phyloP scores from a whole-genome alignment of 2,113 vertebrate genomes.

The Antigone vipio region DNA sequence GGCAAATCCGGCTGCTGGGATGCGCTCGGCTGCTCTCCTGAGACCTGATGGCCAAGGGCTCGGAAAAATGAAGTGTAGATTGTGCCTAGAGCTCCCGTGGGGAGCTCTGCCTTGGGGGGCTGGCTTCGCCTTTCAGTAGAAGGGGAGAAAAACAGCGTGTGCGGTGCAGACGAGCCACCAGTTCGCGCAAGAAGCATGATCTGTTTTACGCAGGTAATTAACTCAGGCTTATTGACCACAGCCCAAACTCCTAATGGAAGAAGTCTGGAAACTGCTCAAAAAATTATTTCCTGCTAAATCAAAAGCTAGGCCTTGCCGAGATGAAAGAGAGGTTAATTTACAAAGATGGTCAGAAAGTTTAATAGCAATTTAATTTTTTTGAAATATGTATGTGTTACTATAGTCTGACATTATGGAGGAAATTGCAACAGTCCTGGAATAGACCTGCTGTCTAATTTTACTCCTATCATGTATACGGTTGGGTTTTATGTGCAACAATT shows the following conservation, averaged over 20 bases:
- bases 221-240: slow-evolving; percentile 28
- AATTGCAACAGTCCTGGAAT: neutral
- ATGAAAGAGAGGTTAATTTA: slow-evolving; percentile 51
- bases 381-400: neutral
- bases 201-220: slow-evolving; percentile 24
- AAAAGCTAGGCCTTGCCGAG: neutral
- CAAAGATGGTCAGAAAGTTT: slow-evolving; percentile 51
- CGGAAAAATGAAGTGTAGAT: fast-evolving
- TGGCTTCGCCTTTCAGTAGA: fast-evolving
- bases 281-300: slow-evolving; percentile 55
- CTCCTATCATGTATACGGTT: neutral
- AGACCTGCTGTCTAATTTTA: neutral
- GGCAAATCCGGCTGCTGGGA: neutral
- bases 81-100: neutral
- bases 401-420: neutral
- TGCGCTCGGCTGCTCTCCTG: fast-evolving
- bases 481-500: neutral
- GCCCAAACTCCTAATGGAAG: slow-evolving; percentile 31
- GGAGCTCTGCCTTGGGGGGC: neutral
- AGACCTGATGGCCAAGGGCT: fast-evolving
- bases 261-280: slow-evolving; percentile 45
- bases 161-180: neutral
- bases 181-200: neutral
- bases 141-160: fast-evolving
- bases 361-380: slow-evolving; percentile 55